These are phyloP conservation scores for Cistogaster globosa DNA, from an alignment of 2,888 invertebrate species.

Conservation along the genomic window DNA sequence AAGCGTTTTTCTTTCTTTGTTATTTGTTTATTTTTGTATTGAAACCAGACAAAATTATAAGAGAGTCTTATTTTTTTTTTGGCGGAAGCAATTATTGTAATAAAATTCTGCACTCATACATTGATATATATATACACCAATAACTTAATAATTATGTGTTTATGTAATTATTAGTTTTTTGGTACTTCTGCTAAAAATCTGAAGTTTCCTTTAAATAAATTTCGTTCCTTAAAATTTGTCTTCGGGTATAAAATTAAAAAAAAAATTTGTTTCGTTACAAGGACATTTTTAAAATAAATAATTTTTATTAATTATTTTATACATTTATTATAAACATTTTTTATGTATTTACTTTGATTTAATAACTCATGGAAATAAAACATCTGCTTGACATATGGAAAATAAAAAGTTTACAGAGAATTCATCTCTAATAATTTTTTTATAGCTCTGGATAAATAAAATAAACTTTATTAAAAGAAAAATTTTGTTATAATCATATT, in stretches of 20 bases:
- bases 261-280: background rate
- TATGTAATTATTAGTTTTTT: background rate
- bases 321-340: constrained; percentile 42
- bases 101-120: background rate
- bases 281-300: constrained; percentile 13
- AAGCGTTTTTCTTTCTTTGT: constrained; percentile 72
- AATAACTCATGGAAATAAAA: constrained; percentile 22
- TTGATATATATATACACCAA: background rate
- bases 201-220: too few species aligned
- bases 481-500: too few species aligned
- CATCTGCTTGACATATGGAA: constrained; percentile 54
- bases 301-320: constrained; percentile 29
- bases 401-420: constrained; percentile 17
- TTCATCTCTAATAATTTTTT: background rate
- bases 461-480: too few species aligned
- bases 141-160: background rate
- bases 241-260: background rate
- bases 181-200: too few species aligned
- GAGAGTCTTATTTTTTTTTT: background rate
- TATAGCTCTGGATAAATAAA: too few species aligned
- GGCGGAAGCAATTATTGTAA: constrained; percentile 14
- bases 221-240: background rate
- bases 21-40: constrained; percentile 21
- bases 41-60: background rate
- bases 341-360: background rate